phyloP scores from a whole-genome alignment of 2,113 vertebrate species.

The Gallinago jamesoni region DNA sequence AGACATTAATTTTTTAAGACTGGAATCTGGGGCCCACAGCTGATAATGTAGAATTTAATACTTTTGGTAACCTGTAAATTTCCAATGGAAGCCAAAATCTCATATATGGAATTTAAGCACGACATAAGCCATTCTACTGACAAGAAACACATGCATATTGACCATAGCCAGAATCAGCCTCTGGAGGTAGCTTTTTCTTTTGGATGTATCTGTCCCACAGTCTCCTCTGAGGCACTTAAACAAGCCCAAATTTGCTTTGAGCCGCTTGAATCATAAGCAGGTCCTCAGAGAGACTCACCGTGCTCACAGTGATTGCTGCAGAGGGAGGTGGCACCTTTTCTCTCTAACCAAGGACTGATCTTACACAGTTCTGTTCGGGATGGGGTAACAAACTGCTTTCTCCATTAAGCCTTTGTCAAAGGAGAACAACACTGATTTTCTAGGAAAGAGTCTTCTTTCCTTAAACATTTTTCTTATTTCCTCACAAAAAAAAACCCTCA shows the following conservation, averaged over 20 bases:
- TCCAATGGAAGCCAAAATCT: background rate
- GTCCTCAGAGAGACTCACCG: background rate
- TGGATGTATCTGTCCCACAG: background rate
- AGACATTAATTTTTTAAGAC: slow-evolving; percentile 19
- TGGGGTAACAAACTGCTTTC: background rate
- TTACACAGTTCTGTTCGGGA: background rate
- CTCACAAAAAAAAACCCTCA: background rate
- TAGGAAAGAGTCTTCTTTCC: background rate
- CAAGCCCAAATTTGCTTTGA: background rate
- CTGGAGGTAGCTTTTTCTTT: background rate
- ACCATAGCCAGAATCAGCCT: background rate
- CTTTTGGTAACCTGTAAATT: slow-evolving; percentile 9
- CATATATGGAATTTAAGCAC: background rate
- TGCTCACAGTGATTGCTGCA: background rate
- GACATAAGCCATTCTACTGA: background rate
- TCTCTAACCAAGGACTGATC: background rate
- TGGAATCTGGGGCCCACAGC: slow-evolving; percentile 13
- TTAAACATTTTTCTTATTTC: slow-evolving; percentile 18
- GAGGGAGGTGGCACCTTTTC: background rate
- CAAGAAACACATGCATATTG: background rate
- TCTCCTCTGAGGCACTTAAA: background rate
- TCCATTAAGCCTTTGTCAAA: background rate
- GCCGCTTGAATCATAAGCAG: background rate
- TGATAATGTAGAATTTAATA: slow-evolving; percentile 35
- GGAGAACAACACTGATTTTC: background rate